phyloP scores from a whole-genome alignment of 2,113 vertebrate species.

The Alosa alosa region DNA sequence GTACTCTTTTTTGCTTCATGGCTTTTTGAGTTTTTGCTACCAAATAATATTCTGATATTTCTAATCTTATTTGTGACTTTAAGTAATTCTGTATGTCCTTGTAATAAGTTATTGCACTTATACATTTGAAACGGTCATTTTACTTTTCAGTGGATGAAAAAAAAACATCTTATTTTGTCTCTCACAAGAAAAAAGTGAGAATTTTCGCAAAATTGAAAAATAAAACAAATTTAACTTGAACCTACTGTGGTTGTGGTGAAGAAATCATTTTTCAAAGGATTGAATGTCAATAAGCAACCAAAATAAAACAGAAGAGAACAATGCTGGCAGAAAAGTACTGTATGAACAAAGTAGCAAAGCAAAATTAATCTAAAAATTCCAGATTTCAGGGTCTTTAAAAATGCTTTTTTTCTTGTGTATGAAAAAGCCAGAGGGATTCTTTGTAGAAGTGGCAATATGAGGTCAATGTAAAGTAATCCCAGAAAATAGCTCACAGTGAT shows the following conservation, averaged over 20 bases:
- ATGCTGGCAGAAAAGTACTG: background rate
- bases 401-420: background rate
- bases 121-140: slow-evolving; percentile 36
- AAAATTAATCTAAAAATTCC: background rate
- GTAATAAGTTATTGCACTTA: slow-evolving; percentile 86
- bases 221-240: slow-evolving; percentile 15
- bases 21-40: slow-evolving; percentile 41
- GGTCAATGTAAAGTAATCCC: slow-evolving; percentile 25
- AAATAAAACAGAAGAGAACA: background rate
- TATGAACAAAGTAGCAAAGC: background rate
- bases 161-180: slow-evolving; percentile 16
- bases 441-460: slow-evolving; percentile 10
- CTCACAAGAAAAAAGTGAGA: slow-evolving; percentile 10
- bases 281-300: background rate
- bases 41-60: slow-evolving; percentile 54
- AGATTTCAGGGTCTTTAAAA: background rate
- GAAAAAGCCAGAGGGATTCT: background rate
- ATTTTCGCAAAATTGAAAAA: slow-evolving; percentile 2
- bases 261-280: background rate
- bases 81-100: slow-evolving; percentile 52
- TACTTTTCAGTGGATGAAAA: slow-evolving; percentile 16
- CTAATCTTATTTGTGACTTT: slow-evolving; percentile 48
- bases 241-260: slow-evolving; percentile 1
- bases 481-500: slow-evolving; percentile 4
- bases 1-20: slow-evolving; percentile 61